Base-by-base conservation (phyloP, 2,113 vertebrate species). In the Amphiprion ocellaris region DNA sequence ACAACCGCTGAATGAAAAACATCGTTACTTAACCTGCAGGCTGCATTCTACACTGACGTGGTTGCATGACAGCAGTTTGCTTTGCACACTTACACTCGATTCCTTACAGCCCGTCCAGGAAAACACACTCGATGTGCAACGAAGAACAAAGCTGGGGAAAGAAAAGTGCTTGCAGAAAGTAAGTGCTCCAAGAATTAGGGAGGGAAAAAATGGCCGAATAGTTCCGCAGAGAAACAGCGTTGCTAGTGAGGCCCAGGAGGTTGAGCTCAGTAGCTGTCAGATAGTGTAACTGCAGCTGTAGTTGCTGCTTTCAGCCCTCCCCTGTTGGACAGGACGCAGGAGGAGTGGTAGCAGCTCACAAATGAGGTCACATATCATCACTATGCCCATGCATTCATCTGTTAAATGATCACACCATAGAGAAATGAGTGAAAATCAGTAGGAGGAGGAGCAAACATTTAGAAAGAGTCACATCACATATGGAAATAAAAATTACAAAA, bases 31-130 rank as follows among this genome's bases (percentile, higher is more conserved):
- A 24, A 28, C 52, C 21, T 12, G 58, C 50, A 59, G 1, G 44
- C 33, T 9, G 14, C 4, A 9, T 2, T 15, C 10, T 0, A 2
- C 41, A 9, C 1, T 11, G n/a, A 67, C 55, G 30, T 16, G 3
- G 44, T 2, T 52, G 33, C 11, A 23, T 8, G 62, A 52, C 1
- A 62, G 28, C 47, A 15, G 9, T 19, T 12, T 1, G 17, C 7
- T 21, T 23, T 21, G 44, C 0, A 24, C 49, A 87, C 83, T 87
- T 77, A 83, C 85, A 16, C 23, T 79, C 56, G 62, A 49, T 59
- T 63, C 64, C 26, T 14, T 15, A 19, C 68, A 33, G 3, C 2
- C 11, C 21, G 24, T 62, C 54, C 62, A 61, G 6, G 53, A 46
- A 77, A 21, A 53, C 0, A 19, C 39, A n/a, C 39, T 56, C 62